Evolutionary conservation across 2,797 vertebrate genomes (phyloP), one percentile per base, ranked within the genome.

Genomic region (Adelosebastes latens): DNA sequence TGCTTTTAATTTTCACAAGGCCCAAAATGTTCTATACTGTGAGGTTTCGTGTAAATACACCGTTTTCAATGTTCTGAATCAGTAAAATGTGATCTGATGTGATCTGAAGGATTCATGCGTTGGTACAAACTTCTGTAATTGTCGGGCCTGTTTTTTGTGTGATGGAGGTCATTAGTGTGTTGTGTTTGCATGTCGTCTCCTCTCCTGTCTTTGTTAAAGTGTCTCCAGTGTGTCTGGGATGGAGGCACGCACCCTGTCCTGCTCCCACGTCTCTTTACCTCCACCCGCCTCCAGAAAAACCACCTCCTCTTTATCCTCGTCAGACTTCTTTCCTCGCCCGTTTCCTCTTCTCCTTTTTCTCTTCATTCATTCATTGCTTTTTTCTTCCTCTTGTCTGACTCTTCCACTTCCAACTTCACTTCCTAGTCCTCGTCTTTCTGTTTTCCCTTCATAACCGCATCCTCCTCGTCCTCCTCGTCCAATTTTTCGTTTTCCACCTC

Each of bases 171-270:
- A 88, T 91, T 88, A 89, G 90, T 56, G 85, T 77, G 72, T 78
- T 65, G 39, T 18, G 79, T 80, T 84, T 82, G 82, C 86, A 83
- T 82, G 86, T 60, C 63, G 62, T 77, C 80, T 85, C 46, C 55
- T 82, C 62, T 75, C 56, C 76, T 4, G 72, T 82, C 86, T 91
- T 89, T 89, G 87, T 90, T 87, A 2, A 74, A 74, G 49, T 74
- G 87, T 89, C 90, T 92, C 90, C 87, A 89, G 77, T 46, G 79
- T 89, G 88, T 88, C 88, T 91, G 90, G 87, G 76, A 69, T 20
- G 81, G 70, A 61, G 83, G 32, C 86, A 91, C 85, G 85, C 77
- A 90, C 49, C 22, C 61, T 0, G 31, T 72, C 65, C 80, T 64
- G 74, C 82, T 81, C 83, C 80, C 84, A 78, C 46, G 67, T 60